Evolutionary conservation across 2,113 vertebrate genomes (phyloP).

Genomic region (Amphiprion ocellaris): DNA sequence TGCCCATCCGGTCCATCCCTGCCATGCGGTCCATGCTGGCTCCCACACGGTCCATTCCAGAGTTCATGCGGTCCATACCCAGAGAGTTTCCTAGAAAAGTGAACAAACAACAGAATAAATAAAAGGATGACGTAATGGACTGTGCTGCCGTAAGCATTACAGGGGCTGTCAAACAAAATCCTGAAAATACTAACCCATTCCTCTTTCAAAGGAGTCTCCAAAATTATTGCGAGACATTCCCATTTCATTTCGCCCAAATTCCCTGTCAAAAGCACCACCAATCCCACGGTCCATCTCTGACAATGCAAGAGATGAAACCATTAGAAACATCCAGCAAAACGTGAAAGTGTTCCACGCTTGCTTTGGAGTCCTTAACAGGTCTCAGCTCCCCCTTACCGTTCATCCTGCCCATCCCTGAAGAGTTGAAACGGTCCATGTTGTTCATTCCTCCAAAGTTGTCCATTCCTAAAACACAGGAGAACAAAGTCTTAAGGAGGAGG

Average conservation of each 20-base stretch:
- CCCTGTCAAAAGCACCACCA: slow-evolving; percentile 90
- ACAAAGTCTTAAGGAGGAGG: not conserved
- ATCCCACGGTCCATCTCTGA: slow-evolving; percentile 92
- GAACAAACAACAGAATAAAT: not conserved
- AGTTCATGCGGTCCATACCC: slow-evolving; percentile 90
- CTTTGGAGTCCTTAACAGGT: not conserved
- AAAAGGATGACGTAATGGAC: not conserved
- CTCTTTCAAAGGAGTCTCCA: slow-evolving; percentile 92
- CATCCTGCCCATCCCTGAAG: slow-evolving; percentile 94
- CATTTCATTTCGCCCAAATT: slow-evolving; percentile 91
- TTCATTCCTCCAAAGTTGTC: slow-evolving; percentile 93
- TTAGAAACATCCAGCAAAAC: slow-evolving; percentile 54
- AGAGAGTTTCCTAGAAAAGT: slow-evolving; percentile 78
- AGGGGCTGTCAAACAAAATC: slow-evolving; percentile 43
- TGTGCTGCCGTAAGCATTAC: not conserved
- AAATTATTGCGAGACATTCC: slow-evolving; percentile 91
- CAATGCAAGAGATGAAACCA: slow-evolving; percentile 75
- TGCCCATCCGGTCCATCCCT: slow-evolving; percentile 90
- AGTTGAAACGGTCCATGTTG: slow-evolving; percentile 92
- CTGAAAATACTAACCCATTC: slow-evolving; percentile 86
- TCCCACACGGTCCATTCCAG: slow-evolving; percentile 89
- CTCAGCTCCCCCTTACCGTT: slow-evolving; percentile 85
- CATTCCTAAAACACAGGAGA: slow-evolving; percentile 85
- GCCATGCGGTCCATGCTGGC: slow-evolving; percentile 89
- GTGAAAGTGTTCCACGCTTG: slow-evolving; percentile 30